These are phyloP conservation scores for Etia nguti DNA, from an alignment of 2,113 vertebrate genomes.

Conservation along the genomic window DNA sequence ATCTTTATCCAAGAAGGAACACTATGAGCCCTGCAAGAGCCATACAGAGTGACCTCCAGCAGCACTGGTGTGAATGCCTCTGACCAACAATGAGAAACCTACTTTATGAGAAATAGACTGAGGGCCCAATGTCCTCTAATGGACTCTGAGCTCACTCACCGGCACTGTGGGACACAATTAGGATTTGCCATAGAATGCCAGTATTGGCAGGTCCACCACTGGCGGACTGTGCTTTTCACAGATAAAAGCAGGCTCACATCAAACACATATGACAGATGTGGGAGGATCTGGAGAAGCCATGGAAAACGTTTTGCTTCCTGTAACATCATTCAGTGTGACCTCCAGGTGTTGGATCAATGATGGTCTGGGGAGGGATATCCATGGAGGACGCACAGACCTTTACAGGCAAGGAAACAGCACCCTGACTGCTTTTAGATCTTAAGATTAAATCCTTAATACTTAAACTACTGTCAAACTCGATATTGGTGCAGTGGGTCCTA, in stretches of 20 bases:
- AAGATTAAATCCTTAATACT: not conserved
- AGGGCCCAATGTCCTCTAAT: too few relatives aligned
- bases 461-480: not conserved
- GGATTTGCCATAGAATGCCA: not conserved
- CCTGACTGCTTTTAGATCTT: not conserved
- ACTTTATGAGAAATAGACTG: too few relatives aligned
- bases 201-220: not conserved
- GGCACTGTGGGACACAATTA: too few relatives aligned
- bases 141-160: too few relatives aligned
- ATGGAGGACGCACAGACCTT: not conserved
- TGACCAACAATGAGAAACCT: too few relatives aligned
- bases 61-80: too few relatives aligned
- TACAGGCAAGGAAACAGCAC: not conserved
- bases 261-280: not conserved
- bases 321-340: not conserved
- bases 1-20: too few relatives aligned
- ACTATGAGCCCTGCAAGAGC: too few relatives aligned
- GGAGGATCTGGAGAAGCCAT: not conserved
- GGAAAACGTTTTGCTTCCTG: not conserved
- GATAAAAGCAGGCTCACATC: not conserved
- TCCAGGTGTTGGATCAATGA: not conserved
- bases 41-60: too few relatives aligned
- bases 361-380: not conserved
- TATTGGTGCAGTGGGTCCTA: not conserved
- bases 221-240: not conserved